Base-by-base conservation (phyloP, 2,888 invertebrate genomes). In the Dolomedes plantarius region DNA sequence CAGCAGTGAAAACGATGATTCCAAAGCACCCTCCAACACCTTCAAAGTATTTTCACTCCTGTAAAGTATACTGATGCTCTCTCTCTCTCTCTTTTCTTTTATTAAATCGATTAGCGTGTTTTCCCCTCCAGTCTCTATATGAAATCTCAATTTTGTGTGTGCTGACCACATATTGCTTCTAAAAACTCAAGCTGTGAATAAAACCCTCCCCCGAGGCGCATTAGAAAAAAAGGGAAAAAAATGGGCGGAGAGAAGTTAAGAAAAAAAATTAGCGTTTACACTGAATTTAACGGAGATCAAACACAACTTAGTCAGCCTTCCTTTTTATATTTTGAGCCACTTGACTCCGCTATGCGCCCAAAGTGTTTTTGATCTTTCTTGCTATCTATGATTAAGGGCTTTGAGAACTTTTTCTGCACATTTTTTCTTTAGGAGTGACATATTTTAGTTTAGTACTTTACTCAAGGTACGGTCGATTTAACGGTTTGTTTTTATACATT, bases 301-400 rank as follows among this genome's bases (percentile, higher is more conserved):
- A 29, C 65, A 29, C 0, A 31, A 65, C 65, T 65, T 65, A 19
- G 31, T 31, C 11, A 65, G n/a, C 1, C 23, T 11, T 11, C 29
- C 31, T 29, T 65, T 65, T 56, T 56, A 56, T 56, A 56, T 56
- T 23, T 56, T 5, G 56, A 23, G 1, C 23, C 56, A 56, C 23
- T 36, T 36, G 36, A 36, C 36, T 36, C 36, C 1, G 19, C 56
- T 56, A 56, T 3, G 64, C 71, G 56, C 67, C 68, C 36, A 41
- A 39, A 78, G 41, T 71, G 50, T 64, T 73, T 80, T 56, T 71
- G 65, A 50, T 67, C 50, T 67, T 73, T 80, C 39, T 64, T 56
- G 62, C 28, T 31, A 29, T 36, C 79, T 46, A 46, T 72, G 79
- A 72, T 72, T 65, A 72, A 79, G 64, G 62, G 71, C 78, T 78